These are phyloP conservation scores for Cydia pomonella DNA, from an alignment of 1,140 invertebrate species.

Conservation along the genomic window DNA sequence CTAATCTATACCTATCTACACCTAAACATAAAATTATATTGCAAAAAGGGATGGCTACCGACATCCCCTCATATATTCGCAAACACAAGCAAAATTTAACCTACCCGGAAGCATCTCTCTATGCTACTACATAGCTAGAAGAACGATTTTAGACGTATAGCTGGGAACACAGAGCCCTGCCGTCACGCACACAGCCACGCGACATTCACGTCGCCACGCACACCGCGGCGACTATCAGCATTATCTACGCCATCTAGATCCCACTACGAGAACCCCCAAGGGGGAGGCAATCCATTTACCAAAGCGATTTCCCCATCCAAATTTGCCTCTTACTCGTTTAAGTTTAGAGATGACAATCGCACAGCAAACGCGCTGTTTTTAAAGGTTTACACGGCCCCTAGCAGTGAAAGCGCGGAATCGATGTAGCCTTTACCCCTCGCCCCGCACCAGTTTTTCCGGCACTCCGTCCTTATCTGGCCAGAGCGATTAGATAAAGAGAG, in stretches of 20 bases:
- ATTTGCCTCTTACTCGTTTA: conserved; percentile 64
- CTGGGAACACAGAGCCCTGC: conserved; percentile 63
- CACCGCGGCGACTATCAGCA: conserved; percentile 71
- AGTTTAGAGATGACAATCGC: conserved; percentile 76
- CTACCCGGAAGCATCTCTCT: conserved; percentile 68
- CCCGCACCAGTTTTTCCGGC: conserved; percentile 79
- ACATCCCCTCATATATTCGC: conserved; percentile 77
- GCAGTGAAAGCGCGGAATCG: conserved; percentile 80
- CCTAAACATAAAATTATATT: conserved; percentile 78
- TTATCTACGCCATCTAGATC: conserved; percentile 80
- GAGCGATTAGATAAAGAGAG: conserved; percentile 80
- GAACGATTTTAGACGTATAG: conserved; percentile 51
- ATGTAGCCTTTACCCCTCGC: conserved; percentile 79
- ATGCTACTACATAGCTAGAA: conserved; percentile 56
- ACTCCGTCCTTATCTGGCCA: conserved; percentile 79
- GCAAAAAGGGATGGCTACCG: conserved; percentile 77
- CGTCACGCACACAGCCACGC: conserved; percentile 53
- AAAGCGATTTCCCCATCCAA: conserved; percentile 54
- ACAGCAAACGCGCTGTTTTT: conserved; percentile 71
- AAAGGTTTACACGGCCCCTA: conserved; percentile 80
- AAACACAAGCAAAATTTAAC: conserved; percentile 76
- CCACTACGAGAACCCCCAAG: conserved; percentile 78
- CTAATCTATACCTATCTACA: conserved; percentile 78
- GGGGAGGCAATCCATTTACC: conserved; percentile 80
- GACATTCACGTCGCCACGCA: conserved; percentile 54